Base-by-base conservation (phyloP, 1,140 invertebrate genomes). In the Leucophenga varia region DNA sequence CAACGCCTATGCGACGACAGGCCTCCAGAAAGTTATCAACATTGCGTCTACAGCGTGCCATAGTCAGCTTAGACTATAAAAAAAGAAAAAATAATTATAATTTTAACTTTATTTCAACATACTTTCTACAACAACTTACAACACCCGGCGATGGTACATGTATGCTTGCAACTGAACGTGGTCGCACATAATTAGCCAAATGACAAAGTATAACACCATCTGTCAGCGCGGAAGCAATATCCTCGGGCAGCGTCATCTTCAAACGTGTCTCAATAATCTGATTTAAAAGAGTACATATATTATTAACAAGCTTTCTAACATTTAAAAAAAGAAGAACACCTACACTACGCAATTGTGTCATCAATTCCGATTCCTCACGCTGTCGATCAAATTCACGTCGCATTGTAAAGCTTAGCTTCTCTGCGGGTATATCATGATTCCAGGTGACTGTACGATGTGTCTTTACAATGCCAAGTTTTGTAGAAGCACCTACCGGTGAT, bases 1-100 rank as follows among this genome's bases (percentile, higher is more conserved):
- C 87, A 10, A 97, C 91, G 28, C 94, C 94, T 57, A 96, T 93
- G 74, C 85, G 90, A 47, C 90, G 82, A 79, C 94, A 96, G 12
- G 94, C 94, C 64, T 95, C 91, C 51, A 97, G 77, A 71, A 97
- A 97, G 78, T 96, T 96, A 70, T 97, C 93, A 12, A 96, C 93
- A 78, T 97, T 97, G 65, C 91, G 82, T 64, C 93, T 81, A 80
- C 92, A 95, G 65, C 94, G 85, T 8, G 94, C 91, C 84, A 94
- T 89, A 16, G 93, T 92, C 47, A 97, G 77, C 75, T 95, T 95
- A 36, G 93, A 92, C 93, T 95, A 76, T 37, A 81, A 72, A 55
- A 64, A 59, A 55, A 47, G n/a, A 28, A 46, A 35, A 50, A 53
- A 30, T 14, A 38, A 39, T 46, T 36, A 36, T 20, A 37, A 30